Percentiles rank a stretch among this genome's conserved stretches.
Evolutionary conservation across 2,113 vertebrate species (phyloP).

Genomic region (Hipposideros armiger): DNA sequence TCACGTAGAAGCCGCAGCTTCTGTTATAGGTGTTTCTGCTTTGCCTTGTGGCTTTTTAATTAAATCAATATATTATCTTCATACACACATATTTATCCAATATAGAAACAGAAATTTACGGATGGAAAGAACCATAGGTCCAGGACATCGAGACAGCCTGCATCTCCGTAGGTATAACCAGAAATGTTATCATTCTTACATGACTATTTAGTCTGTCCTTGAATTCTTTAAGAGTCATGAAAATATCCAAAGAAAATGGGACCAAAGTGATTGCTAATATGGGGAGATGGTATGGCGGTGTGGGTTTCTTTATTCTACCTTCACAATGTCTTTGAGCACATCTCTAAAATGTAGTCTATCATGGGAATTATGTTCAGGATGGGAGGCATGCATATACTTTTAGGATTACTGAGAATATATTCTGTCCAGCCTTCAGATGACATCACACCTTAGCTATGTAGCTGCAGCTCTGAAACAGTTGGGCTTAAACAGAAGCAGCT

Average conservation of each 20-base stretch:
- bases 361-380: constrained; percentile 55
- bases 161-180: constrained; percentile 76
- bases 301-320: constrained; percentile 53
- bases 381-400: constrained; percentile 67
- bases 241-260: constrained; percentile 59
- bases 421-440: constrained; percentile 74
- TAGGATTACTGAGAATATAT: constrained; percentile 72
- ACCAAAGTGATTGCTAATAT: constrained; percentile 62
- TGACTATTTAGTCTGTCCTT: constrained; percentile 76
- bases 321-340: not conserved
- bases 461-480: constrained; percentile 79
- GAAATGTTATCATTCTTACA: constrained; percentile 81
- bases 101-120: constrained; percentile 79
- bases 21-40: constrained; percentile 80
- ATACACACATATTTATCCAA: constrained; percentile 83
- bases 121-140: constrained; percentile 80
- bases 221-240: constrained; percentile 65
- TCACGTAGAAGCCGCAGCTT: constrained; percentile 77
- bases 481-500: constrained; percentile 85
- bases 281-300: constrained; percentile 20
- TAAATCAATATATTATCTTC: constrained; percentile 81
- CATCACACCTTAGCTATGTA: constrained; percentile 77
- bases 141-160: constrained; percentile 81
- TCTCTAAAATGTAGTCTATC: constrained; percentile 31
- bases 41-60: constrained; percentile 82